Percentiles rank a stretch among this genome's conserved stretches.
Evolutionary conservation across 2,888 invertebrate species (phyloP).

Genomic region (Corythucha ciliata): DNA sequence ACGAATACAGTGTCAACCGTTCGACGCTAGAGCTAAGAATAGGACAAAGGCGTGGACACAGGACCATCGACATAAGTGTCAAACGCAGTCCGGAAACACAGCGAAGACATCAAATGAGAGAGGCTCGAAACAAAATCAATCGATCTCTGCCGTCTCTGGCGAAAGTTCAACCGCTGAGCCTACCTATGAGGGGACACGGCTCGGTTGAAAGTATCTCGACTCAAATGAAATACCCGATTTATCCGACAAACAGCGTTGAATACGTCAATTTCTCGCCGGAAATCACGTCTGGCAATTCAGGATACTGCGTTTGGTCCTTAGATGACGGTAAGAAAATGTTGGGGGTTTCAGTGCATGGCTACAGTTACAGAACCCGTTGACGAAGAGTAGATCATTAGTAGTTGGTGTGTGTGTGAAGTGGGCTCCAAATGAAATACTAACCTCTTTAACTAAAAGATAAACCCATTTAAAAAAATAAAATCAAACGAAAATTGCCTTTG

Average conservation of each 20-base stretch:
- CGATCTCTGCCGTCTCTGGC: slow-evolving; percentile 24
- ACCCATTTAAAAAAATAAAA: too few relatives aligned
- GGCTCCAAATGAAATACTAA: too few relatives aligned
- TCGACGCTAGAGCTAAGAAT: slow-evolving; percentile 15
- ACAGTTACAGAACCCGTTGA: slow-evolving; percentile 18
- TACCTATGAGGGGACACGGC: background rate
- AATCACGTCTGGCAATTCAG: slow-evolving; percentile 27
- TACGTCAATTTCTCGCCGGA: slow-evolving; percentile 30
- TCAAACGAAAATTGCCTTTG: too few relatives aligned
- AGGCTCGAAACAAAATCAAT: slow-evolving; percentile 14
- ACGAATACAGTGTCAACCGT: slow-evolving; percentile 15
- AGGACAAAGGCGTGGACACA: slow-evolving; percentile 21
- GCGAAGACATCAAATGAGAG: slow-evolving; percentile 9
- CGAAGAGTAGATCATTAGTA: slow-evolving; percentile 12
- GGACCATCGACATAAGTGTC: slow-evolving; percentile 25
- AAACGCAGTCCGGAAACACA: slow-evolving; percentile 10
- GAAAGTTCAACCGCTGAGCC: slow-evolving; percentile 11
- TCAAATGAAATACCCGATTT: slow-evolving; percentile 7
- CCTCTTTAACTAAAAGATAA: too few relatives aligned
- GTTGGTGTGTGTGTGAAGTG: slow-evolving; percentile 11
- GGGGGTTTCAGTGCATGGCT: slow-evolving; percentile 30
- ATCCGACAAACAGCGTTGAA: slow-evolving; percentile 26
- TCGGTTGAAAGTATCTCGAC: slow-evolving; percentile 12
- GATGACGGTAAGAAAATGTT: slow-evolving; percentile 23
- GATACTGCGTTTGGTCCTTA: slow-evolving; percentile 33